Base-by-base conservation (phyloP, 2,113 vertebrate species). In the Egretta garzetta region DNA sequence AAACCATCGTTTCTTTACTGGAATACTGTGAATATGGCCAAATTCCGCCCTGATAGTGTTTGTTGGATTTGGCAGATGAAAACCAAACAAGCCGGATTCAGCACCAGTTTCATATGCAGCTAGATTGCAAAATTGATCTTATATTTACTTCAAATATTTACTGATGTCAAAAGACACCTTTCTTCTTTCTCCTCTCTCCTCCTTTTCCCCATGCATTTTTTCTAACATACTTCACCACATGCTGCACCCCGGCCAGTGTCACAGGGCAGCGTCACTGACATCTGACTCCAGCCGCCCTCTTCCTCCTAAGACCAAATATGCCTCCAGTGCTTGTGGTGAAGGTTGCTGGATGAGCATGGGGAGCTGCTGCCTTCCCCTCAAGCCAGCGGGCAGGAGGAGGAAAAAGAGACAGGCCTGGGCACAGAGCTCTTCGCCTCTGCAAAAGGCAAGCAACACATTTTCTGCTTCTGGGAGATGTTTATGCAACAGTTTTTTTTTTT, bases 51-150 rank as follows among this genome's bases (percentile, higher is more conserved):
- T 35, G 58, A 89, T 41, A 92, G 19, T 30, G 58, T 86, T 93
- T 96, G 87, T 95, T 96, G 43, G 92, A 76, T 87, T 96, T 97
- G 95, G 93, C 92, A 97, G 59, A 76, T 71, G 67, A 80, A 97
- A 96, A 71, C 21, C 82, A 92, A 97, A 92, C 94, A 97, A 79
- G 19, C 90, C 90, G 72, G 64, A 92, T 96, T 92, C n/a, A 10
- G 63, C 59, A 74, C 50, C 2, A 4, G n/a, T 74, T 94, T 95
- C 20, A 49, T 68, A 41, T n/a, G 64, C 3, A 6, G 32, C 41
- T 56, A 91, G 62, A 70, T 82, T 90, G 79, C 55, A 76, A 94
- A 88, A 93, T 49, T 68, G 60, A 80, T 58, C 62, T 91, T 86
- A 18, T 23, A 66, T 90, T 96, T 94, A 62, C 77, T 82, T 92